phyloP scores from a whole-genome alignment of 2,113 vertebrate genomes.

The Echinops telfairi region DNA sequence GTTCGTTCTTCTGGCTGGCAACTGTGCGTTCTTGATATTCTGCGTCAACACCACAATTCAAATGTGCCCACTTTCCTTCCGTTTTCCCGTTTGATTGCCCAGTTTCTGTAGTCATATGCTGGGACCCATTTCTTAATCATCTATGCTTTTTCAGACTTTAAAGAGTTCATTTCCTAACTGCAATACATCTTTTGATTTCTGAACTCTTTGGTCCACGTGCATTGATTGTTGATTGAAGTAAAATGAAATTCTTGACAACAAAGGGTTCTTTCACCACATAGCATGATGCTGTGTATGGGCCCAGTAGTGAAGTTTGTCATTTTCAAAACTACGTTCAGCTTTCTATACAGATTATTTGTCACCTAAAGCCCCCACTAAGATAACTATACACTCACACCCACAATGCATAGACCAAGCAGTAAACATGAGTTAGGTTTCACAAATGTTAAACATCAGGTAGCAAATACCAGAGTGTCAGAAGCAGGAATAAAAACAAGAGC shows the following conservation, averaged over 20 bases:
- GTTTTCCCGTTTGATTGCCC: not conserved
- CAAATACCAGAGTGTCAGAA: slow-evolving; percentile 63
- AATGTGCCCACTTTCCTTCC: not conserved
- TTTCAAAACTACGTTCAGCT: no score
- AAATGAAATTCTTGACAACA: not conserved
- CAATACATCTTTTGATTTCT: not conserved
- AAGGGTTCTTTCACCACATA: not conserved
- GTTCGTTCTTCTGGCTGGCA: not conserved
- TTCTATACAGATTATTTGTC: not conserved
- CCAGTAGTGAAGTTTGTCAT: not conserved
- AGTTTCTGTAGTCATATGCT: not conserved
- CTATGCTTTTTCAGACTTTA: not conserved
- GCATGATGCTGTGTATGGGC: not conserved
- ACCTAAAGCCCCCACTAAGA: not conserved
- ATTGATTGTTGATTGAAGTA: not conserved
- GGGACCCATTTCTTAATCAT: not conserved
- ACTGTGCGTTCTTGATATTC: not conserved
- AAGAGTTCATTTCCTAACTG: not conserved
- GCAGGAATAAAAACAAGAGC: not conserved
- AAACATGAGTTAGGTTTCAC: no score
- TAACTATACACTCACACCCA: not conserved
- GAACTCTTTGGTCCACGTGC: not conserved
- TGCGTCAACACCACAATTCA: not conserved
- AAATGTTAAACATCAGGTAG: slow-evolving; percentile 46
- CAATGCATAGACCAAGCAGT: not conserved